These are phyloP conservation scores for Ascidia mentula DNA, from an alignment of 23 tunicate species.

Conservation along the genomic window DNA sequence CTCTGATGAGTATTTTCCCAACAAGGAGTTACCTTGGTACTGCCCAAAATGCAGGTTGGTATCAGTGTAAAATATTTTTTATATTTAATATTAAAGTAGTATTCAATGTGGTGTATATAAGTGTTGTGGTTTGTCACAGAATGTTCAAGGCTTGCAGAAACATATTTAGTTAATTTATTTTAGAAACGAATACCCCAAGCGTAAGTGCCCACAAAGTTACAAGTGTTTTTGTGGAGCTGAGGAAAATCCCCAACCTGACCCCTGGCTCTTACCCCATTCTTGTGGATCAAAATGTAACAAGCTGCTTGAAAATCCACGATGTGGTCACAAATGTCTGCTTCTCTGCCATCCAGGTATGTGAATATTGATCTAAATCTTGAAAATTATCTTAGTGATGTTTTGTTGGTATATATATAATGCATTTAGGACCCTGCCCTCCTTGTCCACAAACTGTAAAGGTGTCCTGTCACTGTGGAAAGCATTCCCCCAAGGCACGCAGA, in stretches of 20 bases:
- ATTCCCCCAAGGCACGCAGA: slow-evolving; percentile 33
- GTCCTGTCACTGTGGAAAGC: slow-evolving; percentile 59
- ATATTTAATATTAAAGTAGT: no score
- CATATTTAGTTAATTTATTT: not conserved
- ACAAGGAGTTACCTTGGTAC: slow-evolving; percentile 77
- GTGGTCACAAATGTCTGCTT: slow-evolving; percentile 83
- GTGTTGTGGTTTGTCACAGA: no score
- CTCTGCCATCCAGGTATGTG: slow-evolving; percentile 94
- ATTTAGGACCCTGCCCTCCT: slow-evolving; percentile 92
- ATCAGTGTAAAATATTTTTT: not conserved
- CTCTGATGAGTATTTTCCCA: slow-evolving; percentile 80
- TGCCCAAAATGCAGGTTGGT: slow-evolving; percentile 93
- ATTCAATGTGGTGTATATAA: no score
- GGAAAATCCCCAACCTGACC: slow-evolving; percentile 66
- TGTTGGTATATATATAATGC: no score
- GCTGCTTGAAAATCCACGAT: slow-evolving; percentile 43
- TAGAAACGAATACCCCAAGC: slow-evolving; percentile 60
- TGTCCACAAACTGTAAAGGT: slow-evolving; percentile 79
- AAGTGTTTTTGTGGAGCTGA: slow-evolving; percentile 67
- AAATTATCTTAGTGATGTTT: no score
- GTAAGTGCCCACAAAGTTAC: slow-evolving; percentile 56
- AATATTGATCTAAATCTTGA: no score
- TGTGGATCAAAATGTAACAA: slow-evolving; percentile 75
- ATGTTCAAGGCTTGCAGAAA: no score
- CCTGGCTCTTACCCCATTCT: slow-evolving; percentile 85